Evolutionary conservation across 2,113 vertebrate genomes (phyloP), one percentile per base, ranked within the genome.

Genomic region (Chunga burmeisteri): DNA sequence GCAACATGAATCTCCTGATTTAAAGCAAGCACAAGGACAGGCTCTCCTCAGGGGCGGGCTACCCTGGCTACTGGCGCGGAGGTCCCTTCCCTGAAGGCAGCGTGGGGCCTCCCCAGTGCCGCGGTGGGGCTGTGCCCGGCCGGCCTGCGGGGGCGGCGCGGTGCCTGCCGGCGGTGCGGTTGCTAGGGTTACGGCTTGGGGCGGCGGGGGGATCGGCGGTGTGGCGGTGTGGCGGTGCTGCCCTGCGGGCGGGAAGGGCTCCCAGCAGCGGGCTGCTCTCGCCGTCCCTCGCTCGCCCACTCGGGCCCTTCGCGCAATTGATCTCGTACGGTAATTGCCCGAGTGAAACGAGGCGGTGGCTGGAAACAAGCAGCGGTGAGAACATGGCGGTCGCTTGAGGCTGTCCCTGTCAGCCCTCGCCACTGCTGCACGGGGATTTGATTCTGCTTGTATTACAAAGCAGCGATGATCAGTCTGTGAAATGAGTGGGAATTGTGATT

Each of bases 261-360:
- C 1, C 9, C 10, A 2, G 36, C 2, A 2, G 1, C 66, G 8
- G 8, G 14, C 15, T 2, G 29, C 6, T 2, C 1, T 11, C 21
- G 20, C 27, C 6, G 3, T 1, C 1, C 30, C 4, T 7, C 11
- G 9, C 7, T 13, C 4, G 11, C 19, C 30, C 32, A 2, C 30
- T 36, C 44, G 25, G 40, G n/a, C 15, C 40, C 20, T 23, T 16
- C 3, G 17, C 27, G 29, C 19, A 0, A 1, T 3, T 10, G 50
- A 2, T 6, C 25, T 3, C 72, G 1, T 25, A 4, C 42, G 16
- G 90, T 34, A 10, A 3, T 7, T 8, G 58, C 16, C 46, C 13
- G 16, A 8, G 86, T 3, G 42, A 67, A 32, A 14, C 1, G 49
- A 12, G 49, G 67, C 66, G 55, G 25, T 29, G 89, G 27, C 47